Evolutionary conservation across 1,140 invertebrate species (phyloP).

Genomic region (Archegozetes longisetosus): DNA sequence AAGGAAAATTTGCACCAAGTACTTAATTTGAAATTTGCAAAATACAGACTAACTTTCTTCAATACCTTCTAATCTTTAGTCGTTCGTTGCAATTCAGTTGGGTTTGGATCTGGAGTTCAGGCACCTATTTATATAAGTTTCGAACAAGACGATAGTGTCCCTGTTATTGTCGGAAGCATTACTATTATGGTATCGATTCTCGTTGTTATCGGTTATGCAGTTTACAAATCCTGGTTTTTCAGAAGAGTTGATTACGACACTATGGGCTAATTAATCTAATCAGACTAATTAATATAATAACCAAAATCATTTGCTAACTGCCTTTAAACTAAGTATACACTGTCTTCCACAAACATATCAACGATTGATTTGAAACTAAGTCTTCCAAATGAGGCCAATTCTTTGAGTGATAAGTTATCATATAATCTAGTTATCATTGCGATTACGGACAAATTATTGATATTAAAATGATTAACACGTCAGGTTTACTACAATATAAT

Average conservation of each 20-base stretch:
- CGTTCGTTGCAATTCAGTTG: conserved; percentile 21
- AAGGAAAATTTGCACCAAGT: conserved; percentile 42
- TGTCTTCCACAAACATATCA: no score
- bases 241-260: conserved; percentile 82
- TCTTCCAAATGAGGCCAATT: no score
- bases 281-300: no score
- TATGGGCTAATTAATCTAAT: conserved; percentile 67
- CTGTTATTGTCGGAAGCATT: conserved; percentile 68
- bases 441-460: no score
- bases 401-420: no score
- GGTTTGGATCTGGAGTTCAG: conserved; percentile 22
- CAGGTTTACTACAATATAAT: no score
- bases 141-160: conserved; percentile 56
- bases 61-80: conserved; percentile 21
- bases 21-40: conserved; percentile 13
- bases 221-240: conserved; percentile 68
- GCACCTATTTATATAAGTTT: conserved; percentile 19
- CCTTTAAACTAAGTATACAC: no score
- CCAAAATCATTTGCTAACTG: no score
- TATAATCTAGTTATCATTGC: no score
- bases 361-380: no score
- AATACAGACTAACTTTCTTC: conserved; percentile 9
- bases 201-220: conserved; percentile 64
- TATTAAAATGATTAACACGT: no score
- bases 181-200: conserved; percentile 57